phyloP scores from a whole-genome alignment of 2,888 invertebrate species.

The Chironomus riparius region DNA sequence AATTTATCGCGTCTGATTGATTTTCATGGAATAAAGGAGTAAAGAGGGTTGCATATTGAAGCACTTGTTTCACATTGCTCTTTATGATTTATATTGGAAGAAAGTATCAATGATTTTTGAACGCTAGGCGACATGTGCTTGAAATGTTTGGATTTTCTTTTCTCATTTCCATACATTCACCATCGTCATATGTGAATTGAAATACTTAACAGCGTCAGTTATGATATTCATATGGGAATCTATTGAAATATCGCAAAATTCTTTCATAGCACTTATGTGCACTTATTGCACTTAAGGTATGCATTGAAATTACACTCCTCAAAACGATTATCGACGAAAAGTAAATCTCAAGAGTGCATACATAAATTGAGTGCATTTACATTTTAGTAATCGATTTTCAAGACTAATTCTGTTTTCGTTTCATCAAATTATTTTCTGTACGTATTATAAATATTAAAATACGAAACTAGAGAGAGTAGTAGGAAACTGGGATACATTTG shows the following conservation, averaged over 20 bases:
- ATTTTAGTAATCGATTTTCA: too few species aligned
- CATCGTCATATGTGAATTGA: neutral
- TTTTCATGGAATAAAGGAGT: neutral
- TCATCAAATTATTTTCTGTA: too few species aligned
- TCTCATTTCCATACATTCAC: neutral
- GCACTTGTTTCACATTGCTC: neutral
- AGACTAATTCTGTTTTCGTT: too few species aligned
- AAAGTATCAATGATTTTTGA: neutral
- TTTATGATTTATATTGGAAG: slow-evolving; percentile 7
- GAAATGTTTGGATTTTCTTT: neutral
- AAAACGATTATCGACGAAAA: too few species aligned
- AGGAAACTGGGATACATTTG: too few species aligned
- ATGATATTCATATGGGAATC: slow-evolving; percentile 3
- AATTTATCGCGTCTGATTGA: slow-evolving; percentile 23
- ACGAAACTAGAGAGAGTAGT: too few species aligned
- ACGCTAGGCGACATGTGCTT: neutral
- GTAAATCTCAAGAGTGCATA: too few species aligned
- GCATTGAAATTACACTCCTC: too few species aligned
- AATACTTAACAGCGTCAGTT: neutral
- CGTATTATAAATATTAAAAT: too few species aligned
- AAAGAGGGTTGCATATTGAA: neutral
- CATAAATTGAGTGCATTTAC: too few species aligned
- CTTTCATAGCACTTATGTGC: neutral
- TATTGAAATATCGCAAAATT: neutral
- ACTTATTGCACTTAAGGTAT: neutral